Conservation (phyloP, 2,888 invertebrate genomes). For the Mythimna pallens region DNA sequence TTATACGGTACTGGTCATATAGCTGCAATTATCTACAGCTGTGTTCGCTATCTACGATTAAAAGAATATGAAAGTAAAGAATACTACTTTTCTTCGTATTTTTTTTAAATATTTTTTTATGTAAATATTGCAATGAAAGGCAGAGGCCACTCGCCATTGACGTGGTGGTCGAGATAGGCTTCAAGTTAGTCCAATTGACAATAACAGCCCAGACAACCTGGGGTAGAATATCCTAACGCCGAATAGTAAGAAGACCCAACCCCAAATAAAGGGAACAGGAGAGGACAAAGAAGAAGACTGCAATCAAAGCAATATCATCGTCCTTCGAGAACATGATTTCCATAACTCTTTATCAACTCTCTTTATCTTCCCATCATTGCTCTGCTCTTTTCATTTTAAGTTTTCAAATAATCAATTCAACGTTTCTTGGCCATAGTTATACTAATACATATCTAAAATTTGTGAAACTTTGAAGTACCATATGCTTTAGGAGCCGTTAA, state of each 20-base stretch:
- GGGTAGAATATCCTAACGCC: too few relatives aligned
- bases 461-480: not conserved
- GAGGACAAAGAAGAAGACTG: not conserved
- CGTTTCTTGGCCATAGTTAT: not conserved
- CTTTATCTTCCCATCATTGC: not conserved
- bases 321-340: not conserved
- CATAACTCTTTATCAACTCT: not conserved
- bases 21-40: slow-evolving; percentile 38
- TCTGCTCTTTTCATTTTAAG: not conserved
- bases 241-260: too few relatives aligned
- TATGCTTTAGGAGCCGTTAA: not conserved
- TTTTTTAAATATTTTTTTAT: not conserved
- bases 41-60: slow-evolving; percentile 7
- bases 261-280: too few relatives aligned
- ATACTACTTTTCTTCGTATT: not conserved
- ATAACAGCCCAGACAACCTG: too few relatives aligned
- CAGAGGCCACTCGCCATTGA: not conserved
- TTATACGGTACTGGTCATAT: slow-evolving; percentile 41
- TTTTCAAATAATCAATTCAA: not conserved
- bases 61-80: slow-evolving; percentile 11
- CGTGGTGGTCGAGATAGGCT: too few relatives aligned
- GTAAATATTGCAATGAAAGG: not conserved
- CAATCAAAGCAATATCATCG: too few relatives aligned
- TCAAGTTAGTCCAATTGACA: too few relatives aligned
- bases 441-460: too few relatives aligned